A percentile compares a stretch with the other conserved stretches of the same genome.
These are phyloP conservation scores for Pica pica DNA, from an alignment of 2,113 vertebrate genomes.

Conservation along the genomic window DNA sequence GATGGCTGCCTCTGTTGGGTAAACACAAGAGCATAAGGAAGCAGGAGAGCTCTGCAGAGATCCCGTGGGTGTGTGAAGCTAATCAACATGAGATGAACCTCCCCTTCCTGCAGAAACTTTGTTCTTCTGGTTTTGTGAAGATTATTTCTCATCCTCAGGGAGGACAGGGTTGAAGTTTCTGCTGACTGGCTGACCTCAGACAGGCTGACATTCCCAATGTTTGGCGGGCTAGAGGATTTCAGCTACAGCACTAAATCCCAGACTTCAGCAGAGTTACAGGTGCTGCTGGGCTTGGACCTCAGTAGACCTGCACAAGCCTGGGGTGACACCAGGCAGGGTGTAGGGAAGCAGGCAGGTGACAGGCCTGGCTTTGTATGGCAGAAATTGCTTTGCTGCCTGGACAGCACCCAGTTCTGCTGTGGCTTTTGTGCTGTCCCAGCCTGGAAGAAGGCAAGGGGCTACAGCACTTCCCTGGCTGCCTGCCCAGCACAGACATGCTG, in stretches of 20 bases:
- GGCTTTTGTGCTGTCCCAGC: background rate
- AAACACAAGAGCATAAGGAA: background rate
- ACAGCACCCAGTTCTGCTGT: background rate
- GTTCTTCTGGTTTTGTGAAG: background rate
- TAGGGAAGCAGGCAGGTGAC: background rate
- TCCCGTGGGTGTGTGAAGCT: background rate
- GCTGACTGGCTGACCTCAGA: background rate
- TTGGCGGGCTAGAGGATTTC: background rate
- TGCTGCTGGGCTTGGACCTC: background rate
- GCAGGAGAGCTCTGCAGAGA: background rate
- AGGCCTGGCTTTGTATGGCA: background rate
- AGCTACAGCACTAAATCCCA: background rate
- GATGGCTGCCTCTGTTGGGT: background rate
- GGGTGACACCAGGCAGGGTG: background rate
- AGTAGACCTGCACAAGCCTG: background rate
- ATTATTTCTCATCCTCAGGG: background rate
- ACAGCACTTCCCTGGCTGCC: accelerated
- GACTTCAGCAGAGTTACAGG: background rate
- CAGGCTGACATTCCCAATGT: background rate
- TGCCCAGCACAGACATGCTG: accelerated
- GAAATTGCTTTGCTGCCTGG: background rate
- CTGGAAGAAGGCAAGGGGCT: background rate
- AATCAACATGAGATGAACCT: background rate
- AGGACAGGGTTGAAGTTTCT: background rate
- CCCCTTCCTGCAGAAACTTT: background rate